These are phyloP conservation scores for Penaeus vannamei DNA, from an alignment of 1,140 invertebrate species.

Conservation along the genomic window DNA sequence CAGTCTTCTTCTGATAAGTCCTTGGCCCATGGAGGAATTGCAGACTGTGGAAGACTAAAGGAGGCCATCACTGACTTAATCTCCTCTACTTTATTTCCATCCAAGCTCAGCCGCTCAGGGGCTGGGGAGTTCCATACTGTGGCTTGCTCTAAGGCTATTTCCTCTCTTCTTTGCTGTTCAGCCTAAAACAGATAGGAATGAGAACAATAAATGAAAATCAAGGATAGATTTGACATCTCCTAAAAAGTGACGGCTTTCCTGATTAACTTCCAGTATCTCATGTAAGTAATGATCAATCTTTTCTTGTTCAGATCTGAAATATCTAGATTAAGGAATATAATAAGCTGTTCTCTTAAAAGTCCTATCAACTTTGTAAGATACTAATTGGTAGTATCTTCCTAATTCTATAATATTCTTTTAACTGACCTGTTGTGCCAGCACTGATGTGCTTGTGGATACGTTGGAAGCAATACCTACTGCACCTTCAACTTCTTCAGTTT, in stretches of 20 bases:
- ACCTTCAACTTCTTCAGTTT: not conserved
- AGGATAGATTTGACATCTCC: too few species aligned
- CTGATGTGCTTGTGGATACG: not conserved
- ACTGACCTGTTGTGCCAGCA: not conserved
- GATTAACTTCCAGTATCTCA: too few species aligned
- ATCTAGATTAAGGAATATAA: too few species aligned
- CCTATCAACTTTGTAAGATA: too few species aligned
- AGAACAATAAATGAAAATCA: too few species aligned
- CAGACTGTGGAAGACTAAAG: slow-evolving; percentile 48
- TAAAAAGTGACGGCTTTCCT: too few species aligned
- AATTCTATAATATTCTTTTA: too few species aligned
- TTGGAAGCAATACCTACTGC: not conserved
- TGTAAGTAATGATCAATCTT: too few species aligned
- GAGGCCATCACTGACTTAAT: slow-evolving; percentile 58
- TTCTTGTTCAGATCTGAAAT: too few species aligned
- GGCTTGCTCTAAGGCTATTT: slow-evolving; percentile 10
- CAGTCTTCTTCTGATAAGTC: slow-evolving; percentile 55
- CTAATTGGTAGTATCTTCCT: too few species aligned
- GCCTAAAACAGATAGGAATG: slow-evolving; percentile 30
- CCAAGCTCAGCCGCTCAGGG: slow-evolving; percentile 38
- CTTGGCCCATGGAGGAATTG: slow-evolving; percentile 53
- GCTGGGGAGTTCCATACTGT: slow-evolving; percentile 44
- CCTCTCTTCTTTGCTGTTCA: not conserved
- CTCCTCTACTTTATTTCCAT: slow-evolving; percentile 52
- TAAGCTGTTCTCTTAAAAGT: too few species aligned